Conservation (phyloP, 1,140 invertebrate genomes). For the Carposina sasakii region DNA sequence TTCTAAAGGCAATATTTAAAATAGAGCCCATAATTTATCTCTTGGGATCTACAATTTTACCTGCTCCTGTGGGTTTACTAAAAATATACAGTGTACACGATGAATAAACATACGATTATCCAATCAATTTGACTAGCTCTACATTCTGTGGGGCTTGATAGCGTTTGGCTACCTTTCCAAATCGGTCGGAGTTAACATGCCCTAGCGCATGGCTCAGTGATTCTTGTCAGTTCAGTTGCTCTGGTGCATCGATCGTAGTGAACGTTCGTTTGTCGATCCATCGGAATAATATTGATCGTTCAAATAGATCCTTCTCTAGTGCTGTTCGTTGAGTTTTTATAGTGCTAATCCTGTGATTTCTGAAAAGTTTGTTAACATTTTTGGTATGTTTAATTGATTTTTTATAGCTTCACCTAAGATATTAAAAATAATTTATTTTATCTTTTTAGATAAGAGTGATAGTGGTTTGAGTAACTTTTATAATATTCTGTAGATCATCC, state of each 20-base stretch:
- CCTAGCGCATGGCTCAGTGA: slow-evolving; percentile 51
- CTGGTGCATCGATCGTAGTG: slow-evolving; percentile 54
- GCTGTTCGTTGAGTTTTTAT: slow-evolving; percentile 25
- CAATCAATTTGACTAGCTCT: slow-evolving; percentile 20
- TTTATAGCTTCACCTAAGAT: slow-evolving; percentile 20
- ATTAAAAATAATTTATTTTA: slow-evolving; percentile 28
- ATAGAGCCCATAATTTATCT: too few relatives aligned
- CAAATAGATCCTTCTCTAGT: slow-evolving; percentile 37
- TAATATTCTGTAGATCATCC: too few relatives aligned
- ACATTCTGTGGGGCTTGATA: not conserved
- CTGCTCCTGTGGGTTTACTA: slow-evolving; percentile 59
- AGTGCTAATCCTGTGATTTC: slow-evolving; percentile 21
- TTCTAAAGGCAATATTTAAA: too few relatives aligned
- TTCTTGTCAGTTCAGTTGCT: slow-evolving; percentile 56
- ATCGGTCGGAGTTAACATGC: slow-evolving; percentile 37
- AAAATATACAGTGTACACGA: slow-evolving; percentile 60
- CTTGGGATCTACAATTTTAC: slow-evolving; percentile 58
- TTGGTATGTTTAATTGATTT: slow-evolving; percentile 13
- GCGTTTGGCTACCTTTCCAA: slow-evolving; percentile 24
- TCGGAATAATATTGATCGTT: slow-evolving; percentile 34
- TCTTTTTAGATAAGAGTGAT: slow-evolving; percentile 48
- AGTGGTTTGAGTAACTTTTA: slow-evolving; percentile 49
- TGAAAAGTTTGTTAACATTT: slow-evolving; percentile 11
- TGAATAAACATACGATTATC: slow-evolving; percentile 49
- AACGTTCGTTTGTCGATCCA: slow-evolving; percentile 18